Percentiles rank a stretch among this genome's conserved stretches.
phyloP scores from a whole-genome alignment of 2,113 vertebrate genomes.

The Podocnemis expansa region DNA sequence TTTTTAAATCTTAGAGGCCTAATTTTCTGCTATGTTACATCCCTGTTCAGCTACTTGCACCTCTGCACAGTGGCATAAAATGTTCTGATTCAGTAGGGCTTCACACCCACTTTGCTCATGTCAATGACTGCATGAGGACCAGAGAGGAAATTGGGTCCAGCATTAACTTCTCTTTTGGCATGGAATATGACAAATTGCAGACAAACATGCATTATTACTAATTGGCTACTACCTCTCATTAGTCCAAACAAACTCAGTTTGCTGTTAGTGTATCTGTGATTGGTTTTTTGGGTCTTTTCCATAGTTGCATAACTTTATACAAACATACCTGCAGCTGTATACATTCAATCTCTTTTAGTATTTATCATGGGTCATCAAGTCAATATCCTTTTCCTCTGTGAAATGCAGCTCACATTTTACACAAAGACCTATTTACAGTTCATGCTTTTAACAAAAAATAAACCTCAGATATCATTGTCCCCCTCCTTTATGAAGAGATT shows the following conservation, averaged over 20 bases:
- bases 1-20: neutral
- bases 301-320: neutral
- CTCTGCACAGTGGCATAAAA: neutral
- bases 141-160: neutral
- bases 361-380: conserved; percentile 49
- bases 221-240: neutral
- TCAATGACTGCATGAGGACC: neutral
- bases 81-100: neutral
- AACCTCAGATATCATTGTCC: conserved; percentile 32
- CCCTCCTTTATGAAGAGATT: conserved; percentile 47
- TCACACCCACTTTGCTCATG: neutral
- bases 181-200: neutral
- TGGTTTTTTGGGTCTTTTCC: neutral
- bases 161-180: neutral
- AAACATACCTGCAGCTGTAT: neutral
- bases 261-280: neutral
- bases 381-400: conserved; percentile 23
- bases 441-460: conserved; percentile 59
- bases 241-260: neutral
- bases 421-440: conserved; percentile 34
- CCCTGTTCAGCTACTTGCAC: neutral
- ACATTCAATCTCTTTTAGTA: conserved; percentile 2
- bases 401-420: conserved; percentile 49
- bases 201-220: neutral
- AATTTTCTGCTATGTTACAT: neutral